phyloP scores from a whole-genome alignment of 2,797 vertebrate species.

The Muscicapa comitata region DNA sequence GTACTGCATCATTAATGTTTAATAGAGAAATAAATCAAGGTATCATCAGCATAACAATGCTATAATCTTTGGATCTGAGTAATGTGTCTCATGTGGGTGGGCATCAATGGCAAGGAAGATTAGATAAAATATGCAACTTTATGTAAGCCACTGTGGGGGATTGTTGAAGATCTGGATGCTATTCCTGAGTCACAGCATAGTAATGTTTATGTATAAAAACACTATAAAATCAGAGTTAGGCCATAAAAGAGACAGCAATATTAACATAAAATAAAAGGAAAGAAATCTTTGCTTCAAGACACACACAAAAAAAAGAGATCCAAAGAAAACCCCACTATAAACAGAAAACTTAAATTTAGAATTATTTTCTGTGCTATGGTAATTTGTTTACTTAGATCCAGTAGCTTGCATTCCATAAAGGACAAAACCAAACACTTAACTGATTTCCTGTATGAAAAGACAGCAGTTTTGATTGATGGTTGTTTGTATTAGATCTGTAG shows the following conservation, averaged over 20 bases:
- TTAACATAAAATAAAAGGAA: not conserved
- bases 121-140: conserved; percentile 23
- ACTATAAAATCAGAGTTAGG: not conserved
- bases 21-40: conserved; percentile 45
- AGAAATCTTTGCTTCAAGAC: not conserved
- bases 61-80: conserved; percentile 34
- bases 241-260: not conserved
- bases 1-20: conserved; percentile 27
- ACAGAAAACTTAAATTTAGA: not conserved
- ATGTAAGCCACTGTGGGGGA: not conserved
- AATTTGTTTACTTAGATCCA: not conserved
- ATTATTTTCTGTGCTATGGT: not conserved
- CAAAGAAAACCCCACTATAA: not conserved
- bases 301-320: not conserved
- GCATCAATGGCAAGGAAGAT: conserved; percentile 27
- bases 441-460: not conserved
- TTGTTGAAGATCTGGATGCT: not conserved
- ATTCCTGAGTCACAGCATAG: not conserved
- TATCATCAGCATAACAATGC: conserved; percentile 49
- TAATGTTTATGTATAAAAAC: not conserved
- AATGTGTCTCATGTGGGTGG: conserved; percentile 31
- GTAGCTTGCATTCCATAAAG: not conserved
- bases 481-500: not conserved
- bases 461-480: not conserved
- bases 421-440: not conserved